phyloP scores from a whole-genome alignment of 1,140 invertebrate species.

The Hylaeus anthracinus region DNA sequence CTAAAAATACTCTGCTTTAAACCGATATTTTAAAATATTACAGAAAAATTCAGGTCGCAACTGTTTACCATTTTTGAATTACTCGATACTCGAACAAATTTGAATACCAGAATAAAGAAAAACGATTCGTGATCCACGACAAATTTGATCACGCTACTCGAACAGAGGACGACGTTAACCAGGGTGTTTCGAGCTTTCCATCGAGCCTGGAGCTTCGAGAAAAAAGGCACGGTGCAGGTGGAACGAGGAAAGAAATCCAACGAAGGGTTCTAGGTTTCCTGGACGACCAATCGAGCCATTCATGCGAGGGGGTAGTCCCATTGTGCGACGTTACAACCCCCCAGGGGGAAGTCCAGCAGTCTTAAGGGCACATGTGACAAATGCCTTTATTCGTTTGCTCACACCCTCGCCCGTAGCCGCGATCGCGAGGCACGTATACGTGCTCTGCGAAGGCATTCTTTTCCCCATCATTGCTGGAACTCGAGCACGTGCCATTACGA shows the following conservation, averaged over 20 bases:
- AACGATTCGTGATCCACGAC: too few species aligned
- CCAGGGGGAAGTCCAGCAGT: slow-evolving; percentile 30
- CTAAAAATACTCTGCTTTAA: too few species aligned
- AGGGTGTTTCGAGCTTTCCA: too few species aligned
- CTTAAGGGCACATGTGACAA: slow-evolving; percentile 62
- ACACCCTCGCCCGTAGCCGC: background rate
- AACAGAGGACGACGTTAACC: too few species aligned
- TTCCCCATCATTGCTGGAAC: slow-evolving; percentile 39
- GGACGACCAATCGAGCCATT: slow-evolving; percentile 50
- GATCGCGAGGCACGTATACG: slow-evolving; percentile 33
- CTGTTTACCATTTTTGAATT: too few species aligned
- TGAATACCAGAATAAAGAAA: too few species aligned
- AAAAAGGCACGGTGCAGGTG: background rate
- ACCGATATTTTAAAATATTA: too few species aligned
- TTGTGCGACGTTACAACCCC: slow-evolving; percentile 55
- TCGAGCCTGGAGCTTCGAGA: too few species aligned
- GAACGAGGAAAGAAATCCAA: slow-evolving; percentile 20
- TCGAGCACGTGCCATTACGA: slow-evolving; percentile 40
- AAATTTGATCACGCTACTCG: too few species aligned
- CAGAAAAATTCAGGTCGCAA: too few species aligned
- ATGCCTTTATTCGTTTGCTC: slow-evolving; percentile 62
- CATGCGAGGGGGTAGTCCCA: slow-evolving; percentile 29
- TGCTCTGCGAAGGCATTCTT: slow-evolving; percentile 39
- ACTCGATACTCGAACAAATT: too few species aligned
- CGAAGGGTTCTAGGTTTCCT: slow-evolving; percentile 33